Evolutionary conservation across 2,113 vertebrate species (phyloP).

Genomic region (Monopterus albus): DNA sequence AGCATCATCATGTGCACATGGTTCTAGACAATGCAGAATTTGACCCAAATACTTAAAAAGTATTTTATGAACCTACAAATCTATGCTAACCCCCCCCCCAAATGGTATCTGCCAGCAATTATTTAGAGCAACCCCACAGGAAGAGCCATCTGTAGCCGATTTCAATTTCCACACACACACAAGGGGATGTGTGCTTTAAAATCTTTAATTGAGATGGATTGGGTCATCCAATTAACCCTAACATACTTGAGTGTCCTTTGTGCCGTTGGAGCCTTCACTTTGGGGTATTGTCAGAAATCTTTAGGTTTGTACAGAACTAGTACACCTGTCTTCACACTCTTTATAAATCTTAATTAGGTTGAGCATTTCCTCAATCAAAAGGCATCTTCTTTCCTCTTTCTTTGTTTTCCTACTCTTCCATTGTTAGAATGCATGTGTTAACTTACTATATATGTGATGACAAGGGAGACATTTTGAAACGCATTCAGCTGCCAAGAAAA

Average conservation of each 20-base stretch:
- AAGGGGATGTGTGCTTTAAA: constrained; percentile 76
- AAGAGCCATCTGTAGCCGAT: constrained; percentile 77
- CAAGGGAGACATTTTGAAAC: background rate
- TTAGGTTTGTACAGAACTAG: constrained; percentile 66
- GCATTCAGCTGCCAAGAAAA: constrained; percentile 13
- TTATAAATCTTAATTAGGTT: constrained; percentile 76
- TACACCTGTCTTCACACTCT: constrained; percentile 71
- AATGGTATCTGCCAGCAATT: constrained; percentile 76
- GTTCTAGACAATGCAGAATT: constrained; percentile 26
- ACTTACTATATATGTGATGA: constrained; percentile 16
- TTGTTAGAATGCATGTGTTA: constrained; percentile 17
- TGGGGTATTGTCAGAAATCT: constrained; percentile 79
- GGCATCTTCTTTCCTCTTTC: background rate
- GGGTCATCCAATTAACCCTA: constrained; percentile 86
- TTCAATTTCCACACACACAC: constrained; percentile 76
- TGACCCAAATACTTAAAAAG: constrained; percentile 69
- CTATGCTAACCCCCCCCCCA: constrained; percentile 10
- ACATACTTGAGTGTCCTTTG: constrained; percentile 76
- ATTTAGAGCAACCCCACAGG: constrained; percentile 78
- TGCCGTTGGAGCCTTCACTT: constrained; percentile 74
- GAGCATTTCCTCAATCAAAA: constrained; percentile 56
- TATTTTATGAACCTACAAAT: constrained; percentile 48
- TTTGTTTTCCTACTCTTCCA: background rate
- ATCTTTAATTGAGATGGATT: constrained; percentile 84
- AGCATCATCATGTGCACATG: constrained; percentile 13